Percentiles rank a stretch among this genome's conserved stretches.
Evolutionary conservation across 64 coral and sea anemone species (phyloP).

Genomic region (Montipora sp.): DNA sequence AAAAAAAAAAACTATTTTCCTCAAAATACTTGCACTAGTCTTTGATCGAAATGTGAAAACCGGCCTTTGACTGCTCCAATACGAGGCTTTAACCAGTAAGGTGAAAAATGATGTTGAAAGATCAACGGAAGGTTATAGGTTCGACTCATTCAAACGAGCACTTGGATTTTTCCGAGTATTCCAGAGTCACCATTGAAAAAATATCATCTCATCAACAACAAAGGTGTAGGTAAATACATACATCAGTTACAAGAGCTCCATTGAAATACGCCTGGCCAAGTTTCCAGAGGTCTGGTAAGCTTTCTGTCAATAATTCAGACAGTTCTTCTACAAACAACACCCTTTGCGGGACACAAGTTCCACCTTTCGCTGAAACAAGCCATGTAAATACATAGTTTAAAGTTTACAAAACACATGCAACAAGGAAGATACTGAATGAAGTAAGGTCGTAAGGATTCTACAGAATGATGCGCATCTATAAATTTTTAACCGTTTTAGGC

Average conservation of each 20-base stretch:
- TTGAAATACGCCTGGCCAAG: constrained; percentile 93
- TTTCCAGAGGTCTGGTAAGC: constrained; percentile 91
- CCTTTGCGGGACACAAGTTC: constrained; percentile 65
- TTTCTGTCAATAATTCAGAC: constrained; percentile 91
- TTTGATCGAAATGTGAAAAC: no score
- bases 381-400: neutral
- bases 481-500: no score
- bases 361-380: constrained; percentile 60
- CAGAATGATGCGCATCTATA: no score
- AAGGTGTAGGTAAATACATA: neutral
- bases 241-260: constrained; percentile 75
- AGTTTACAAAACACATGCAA: neutral
- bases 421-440: no score
- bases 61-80: no score
- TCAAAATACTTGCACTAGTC: neutral
- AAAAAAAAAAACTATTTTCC: neutral
- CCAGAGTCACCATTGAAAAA: no score
- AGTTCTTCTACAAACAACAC: constrained; percentile 96
- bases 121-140: no score
- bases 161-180: no score
- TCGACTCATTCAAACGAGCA: no score
- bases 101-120: no score
- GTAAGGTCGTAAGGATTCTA: no score
- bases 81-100: no score
- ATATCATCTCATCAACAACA: neutral